Percentiles rank a stretch among this genome's conserved stretches.
These are phyloP conservation scores for Ligdia adustata DNA, from an alignment of 2,888 invertebrate species.

Conservation along the genomic window DNA sequence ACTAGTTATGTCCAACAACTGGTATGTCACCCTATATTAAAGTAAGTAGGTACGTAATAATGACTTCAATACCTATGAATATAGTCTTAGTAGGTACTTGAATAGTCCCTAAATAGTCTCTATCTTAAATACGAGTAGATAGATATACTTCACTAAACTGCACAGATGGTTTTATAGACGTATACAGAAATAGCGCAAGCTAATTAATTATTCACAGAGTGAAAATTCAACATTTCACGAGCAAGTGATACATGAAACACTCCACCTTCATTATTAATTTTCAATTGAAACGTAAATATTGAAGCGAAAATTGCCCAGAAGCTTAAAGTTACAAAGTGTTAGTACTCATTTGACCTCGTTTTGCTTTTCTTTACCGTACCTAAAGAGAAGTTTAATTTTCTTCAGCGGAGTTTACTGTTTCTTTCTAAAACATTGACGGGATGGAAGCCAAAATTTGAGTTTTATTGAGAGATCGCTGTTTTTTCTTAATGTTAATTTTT, in stretches of 20 bases:
- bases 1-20: no score
- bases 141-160: slow-evolving; percentile 2
- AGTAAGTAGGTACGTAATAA: no score
- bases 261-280: slow-evolving; percentile 34
- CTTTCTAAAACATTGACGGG: slow-evolving; percentile 47
- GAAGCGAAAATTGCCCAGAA: slow-evolving; percentile 36
- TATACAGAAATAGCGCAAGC: background rate
- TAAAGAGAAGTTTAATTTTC: slow-evolving; percentile 51
- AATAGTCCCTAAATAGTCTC: no score
- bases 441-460: slow-evolving; percentile 40
- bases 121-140: no score
- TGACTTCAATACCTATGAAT: no score
- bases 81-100: no score
- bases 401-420: slow-evolving; percentile 41
- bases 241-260: slow-evolving; percentile 11
- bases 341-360: slow-evolving; percentile 43
- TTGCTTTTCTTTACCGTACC: slow-evolving; percentile 44
- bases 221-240: background rate
- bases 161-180: background rate
- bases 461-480: slow-evolving; percentile 40
- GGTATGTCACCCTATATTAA: no score
- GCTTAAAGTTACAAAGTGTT: slow-evolving; percentile 43
- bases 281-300: slow-evolving; percentile 37
- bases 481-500: slow-evolving; percentile 36
- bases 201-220: background rate